Conservation (phyloP, 2,888 invertebrate genomes). For the Sesamia inferens region DNA sequence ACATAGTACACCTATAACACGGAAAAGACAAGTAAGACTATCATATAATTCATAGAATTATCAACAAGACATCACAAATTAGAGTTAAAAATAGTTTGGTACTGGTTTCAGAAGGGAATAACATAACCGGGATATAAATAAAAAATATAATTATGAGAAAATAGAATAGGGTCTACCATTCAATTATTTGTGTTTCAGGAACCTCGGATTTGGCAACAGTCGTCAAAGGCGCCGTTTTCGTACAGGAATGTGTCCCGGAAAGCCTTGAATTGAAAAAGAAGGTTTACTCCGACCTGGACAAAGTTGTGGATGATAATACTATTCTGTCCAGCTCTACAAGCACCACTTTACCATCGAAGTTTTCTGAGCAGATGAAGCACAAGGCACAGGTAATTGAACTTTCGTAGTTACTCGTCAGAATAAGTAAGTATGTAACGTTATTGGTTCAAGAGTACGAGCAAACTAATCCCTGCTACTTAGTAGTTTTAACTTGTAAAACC, state of each 20-base stretch:
- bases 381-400: constrained; percentile 83
- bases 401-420: not conserved
- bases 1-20: no score
- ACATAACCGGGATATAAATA: not conserved
- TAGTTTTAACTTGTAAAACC: not conserved
- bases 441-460: not conserved
- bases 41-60: not conserved
- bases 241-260: constrained; percentile 99
- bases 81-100: no score
- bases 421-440: not conserved
- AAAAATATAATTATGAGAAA: no score
- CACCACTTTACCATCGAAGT: constrained; percentile 96
- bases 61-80: not conserved
- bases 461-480: not conserved
- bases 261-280: constrained; percentile 95
- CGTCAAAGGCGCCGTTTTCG: constrained; percentile 93
- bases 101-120: not conserved
- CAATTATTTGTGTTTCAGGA: constrained; percentile 83
- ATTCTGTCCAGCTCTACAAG: constrained; percentile 98
- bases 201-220: constrained; percentile 92
- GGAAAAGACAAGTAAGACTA: no score
- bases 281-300: constrained; percentile 94
- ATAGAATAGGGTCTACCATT: not conserved
- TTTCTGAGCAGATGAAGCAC: constrained; percentile 95
- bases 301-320: constrained; percentile 92